Conservation (phyloP, 2,113 vertebrate species). For the Gila orcuttii region DNA sequence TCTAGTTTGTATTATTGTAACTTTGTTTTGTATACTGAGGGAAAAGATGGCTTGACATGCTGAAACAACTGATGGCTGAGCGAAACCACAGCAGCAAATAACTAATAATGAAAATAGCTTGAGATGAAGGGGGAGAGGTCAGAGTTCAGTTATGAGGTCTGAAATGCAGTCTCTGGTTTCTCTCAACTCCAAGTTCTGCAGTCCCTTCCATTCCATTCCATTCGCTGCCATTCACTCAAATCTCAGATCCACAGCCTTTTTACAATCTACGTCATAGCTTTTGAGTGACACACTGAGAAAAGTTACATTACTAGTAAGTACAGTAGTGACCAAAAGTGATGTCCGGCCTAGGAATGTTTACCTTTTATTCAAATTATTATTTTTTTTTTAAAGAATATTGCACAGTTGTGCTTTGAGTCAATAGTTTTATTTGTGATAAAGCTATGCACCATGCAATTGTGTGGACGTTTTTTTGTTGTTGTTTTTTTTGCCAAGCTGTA, state of each 20-base stretch:
- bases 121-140: conserved; percentile 35
- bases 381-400: too few species aligned
- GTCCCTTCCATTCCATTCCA: not conserved
- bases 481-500: too few species aligned
- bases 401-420: too few species aligned
- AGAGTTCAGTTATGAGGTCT: conserved; percentile 46
- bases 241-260: not conserved
- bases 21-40: not conserved
- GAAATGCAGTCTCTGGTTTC: conserved; percentile 35
- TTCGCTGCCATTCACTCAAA: not conserved
- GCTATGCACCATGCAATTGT: too few species aligned
- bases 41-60: not conserved
- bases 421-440: too few species aligned
- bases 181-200: not conserved
- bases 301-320: not conserved
- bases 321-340: too few species aligned
- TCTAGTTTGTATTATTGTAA: not conserved
- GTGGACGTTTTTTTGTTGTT: too few species aligned
- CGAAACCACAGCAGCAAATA: conserved; percentile 34
- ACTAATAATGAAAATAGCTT: conserved; percentile 46
- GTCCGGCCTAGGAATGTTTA: too few species aligned
- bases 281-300: not conserved
- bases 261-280: not conserved
- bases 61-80: conserved; percentile 12
- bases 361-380: too few species aligned